A percentile compares a stretch with the other conserved stretches of the same genome.
These are phyloP conservation scores for Blastobasis lacticolella DNA, from an alignment of 2,888 invertebrate species.

Conservation along the genomic window DNA sequence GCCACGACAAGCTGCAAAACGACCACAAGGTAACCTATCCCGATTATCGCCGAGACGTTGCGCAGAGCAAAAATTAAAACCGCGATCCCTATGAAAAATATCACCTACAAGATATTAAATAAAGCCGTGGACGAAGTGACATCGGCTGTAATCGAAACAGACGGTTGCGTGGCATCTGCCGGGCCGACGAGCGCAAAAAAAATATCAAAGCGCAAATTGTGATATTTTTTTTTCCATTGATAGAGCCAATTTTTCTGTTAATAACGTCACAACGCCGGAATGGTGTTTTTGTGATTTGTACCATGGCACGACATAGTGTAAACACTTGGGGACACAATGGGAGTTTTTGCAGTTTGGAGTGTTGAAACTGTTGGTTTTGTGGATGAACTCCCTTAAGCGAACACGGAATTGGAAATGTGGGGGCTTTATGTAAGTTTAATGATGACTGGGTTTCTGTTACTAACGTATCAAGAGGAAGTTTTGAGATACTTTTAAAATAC, in stretches of 20 bases:
- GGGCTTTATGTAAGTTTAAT: no score
- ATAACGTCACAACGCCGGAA: constrained; percentile 59
- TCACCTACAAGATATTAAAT: constrained; percentile 55
- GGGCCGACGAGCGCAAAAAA: constrained; percentile 40
- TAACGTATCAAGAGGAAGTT: no score
- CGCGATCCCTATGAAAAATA: constrained; percentile 40
- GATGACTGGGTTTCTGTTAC: no score
- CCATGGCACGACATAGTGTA: constrained; percentile 37
- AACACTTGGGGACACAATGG: constrained; percentile 52
- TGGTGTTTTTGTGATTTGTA: constrained; percentile 37
- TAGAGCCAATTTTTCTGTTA: constrained; percentile 60
- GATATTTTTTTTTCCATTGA: constrained; percentile 37
- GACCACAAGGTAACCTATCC: constrained; percentile 20
- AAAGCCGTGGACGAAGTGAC: constrained; percentile 59
- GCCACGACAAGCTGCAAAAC: constrained; percentile 21
- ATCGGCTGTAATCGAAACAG: constrained; percentile 55
- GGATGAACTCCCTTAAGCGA: constrained; percentile 11
- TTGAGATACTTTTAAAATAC: no score
- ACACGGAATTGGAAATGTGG: no score
- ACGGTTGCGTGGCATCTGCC: constrained; percentile 62
- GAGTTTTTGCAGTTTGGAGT: constrained; percentile 30
- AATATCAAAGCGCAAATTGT: constrained; percentile 46
- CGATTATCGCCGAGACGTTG: constrained; percentile 21
- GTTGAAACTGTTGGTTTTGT: constrained; percentile 34
- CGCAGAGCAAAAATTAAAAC: constrained; percentile 25